Evolutionary conservation across 2,888 invertebrate genomes (phyloP).

Genomic region (Acrobasis suavella): DNA sequence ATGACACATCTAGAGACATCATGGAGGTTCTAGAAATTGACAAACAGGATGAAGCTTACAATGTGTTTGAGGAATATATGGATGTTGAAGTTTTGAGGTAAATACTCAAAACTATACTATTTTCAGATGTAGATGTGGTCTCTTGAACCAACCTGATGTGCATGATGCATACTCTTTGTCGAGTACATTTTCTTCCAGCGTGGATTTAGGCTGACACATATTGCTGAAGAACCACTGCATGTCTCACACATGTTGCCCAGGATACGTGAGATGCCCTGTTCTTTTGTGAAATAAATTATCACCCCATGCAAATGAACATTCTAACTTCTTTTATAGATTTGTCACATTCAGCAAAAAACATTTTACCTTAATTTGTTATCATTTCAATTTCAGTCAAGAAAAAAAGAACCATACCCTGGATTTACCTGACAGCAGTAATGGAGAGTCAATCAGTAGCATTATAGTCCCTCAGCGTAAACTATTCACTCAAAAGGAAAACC

Average conservation of each 20-base stretch:
- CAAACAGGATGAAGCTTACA: conserved; percentile 44
- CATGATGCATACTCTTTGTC: conserved; percentile 22
- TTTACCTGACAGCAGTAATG: conserved; percentile 67
- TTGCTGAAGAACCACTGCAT: too few species aligned
- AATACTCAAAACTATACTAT: background rate
- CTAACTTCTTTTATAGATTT: too few species aligned
- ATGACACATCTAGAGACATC: conserved; percentile 59
- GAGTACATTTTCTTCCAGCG: background rate
- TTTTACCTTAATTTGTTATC: background rate
- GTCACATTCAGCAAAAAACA: too few species aligned
- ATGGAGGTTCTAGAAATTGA: conserved; percentile 51
- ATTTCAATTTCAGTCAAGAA: conserved; percentile 55
- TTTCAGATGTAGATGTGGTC: too few species aligned
- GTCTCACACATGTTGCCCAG: too few species aligned
- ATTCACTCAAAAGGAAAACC: conserved; percentile 60
- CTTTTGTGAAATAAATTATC: too few species aligned
- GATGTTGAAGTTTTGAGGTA: conserved; percentile 67
- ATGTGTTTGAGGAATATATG: conserved; percentile 56
- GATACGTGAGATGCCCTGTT: too few species aligned
- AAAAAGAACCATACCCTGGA: conserved; percentile 55
- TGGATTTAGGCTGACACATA: too few species aligned
- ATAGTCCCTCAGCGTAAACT: conserved; percentile 64
- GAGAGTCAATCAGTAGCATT: conserved; percentile 69
- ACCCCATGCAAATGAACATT: too few species aligned
- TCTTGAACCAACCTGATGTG: background rate